These are phyloP conservation scores for Thymelicus sylvestris DNA, from an alignment of 2,888 invertebrate genomes.

Conservation along the genomic window DNA sequence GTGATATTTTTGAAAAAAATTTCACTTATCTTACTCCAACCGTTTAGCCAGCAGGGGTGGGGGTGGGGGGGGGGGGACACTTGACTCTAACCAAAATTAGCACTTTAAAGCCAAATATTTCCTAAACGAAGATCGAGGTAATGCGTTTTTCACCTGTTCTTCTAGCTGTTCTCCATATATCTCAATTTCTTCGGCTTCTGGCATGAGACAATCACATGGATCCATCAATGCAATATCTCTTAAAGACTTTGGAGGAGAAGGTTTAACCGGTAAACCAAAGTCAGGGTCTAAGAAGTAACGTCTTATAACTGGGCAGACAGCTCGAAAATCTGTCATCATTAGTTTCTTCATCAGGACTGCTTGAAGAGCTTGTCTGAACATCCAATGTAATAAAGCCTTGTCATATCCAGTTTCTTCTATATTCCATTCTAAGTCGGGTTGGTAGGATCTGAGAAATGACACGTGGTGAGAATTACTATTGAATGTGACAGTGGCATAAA, in stretches of 20 bases:
- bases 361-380: slow-evolving; percentile 73
- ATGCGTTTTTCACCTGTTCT: slow-evolving; percentile 49
- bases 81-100: too few relatives aligned
- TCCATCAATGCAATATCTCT: slow-evolving; percentile 56
- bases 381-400: slow-evolving; percentile 66
- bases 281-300: slow-evolving; percentile 68
- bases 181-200: slow-evolving; percentile 60
- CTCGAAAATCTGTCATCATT: slow-evolving; percentile 48
- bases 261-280: slow-evolving; percentile 67
- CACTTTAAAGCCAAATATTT: too few relatives aligned
- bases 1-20: too few relatives aligned
- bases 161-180: slow-evolving; percentile 50
- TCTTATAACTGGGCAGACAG: slow-evolving; percentile 57
- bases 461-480: background rate
- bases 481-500: too few relatives aligned
- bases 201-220: slow-evolving; percentile 67
- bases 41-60: too few relatives aligned
- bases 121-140: too few relatives aligned
- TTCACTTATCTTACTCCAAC: too few relatives aligned
- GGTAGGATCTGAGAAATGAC: slow-evolving; percentile 59
- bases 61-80: too few relatives aligned
- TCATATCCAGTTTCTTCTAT: slow-evolving; percentile 60
- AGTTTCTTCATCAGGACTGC: slow-evolving; percentile 58
- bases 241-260: slow-evolving; percentile 51
- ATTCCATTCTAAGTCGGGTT: slow-evolving; percentile 72